Conservation (phyloP, 2,113 vertebrate genomes). For the Romanogobio albipinnatus region DNA sequence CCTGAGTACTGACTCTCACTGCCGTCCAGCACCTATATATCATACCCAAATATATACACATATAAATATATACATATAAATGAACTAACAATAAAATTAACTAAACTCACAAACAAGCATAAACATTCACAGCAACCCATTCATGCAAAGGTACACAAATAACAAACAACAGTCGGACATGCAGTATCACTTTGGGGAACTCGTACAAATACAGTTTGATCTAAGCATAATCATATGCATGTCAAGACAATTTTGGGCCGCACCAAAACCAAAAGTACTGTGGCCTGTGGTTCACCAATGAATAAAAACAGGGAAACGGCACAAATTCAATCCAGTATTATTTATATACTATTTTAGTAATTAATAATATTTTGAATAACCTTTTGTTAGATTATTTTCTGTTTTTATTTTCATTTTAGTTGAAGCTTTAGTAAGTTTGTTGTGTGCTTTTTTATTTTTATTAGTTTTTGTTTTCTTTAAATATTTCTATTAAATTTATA, state of each 20-base stretch:
- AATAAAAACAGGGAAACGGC: background rate
- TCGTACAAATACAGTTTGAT: background rate
- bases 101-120: conserved; percentile 11
- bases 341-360: background rate
- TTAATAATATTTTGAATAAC: background rate
- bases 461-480: background rate
- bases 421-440: background rate
- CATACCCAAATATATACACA: background rate
- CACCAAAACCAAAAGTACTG: background rate
- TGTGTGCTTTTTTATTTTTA: background rate
- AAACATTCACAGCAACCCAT: background rate
- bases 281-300: too few relatives aligned
- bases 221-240: conserved; percentile 13
- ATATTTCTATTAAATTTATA: background rate
- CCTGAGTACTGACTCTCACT: conserved; percentile 89
- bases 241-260: background rate
- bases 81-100: background rate
- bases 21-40: conserved; percentile 86
- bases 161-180: conserved; percentile 16
- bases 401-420: background rate
- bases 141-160: conserved; percentile 31
- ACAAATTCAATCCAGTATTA: background rate
- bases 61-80: background rate
- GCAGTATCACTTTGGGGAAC: conserved; percentile 12
- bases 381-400: background rate